Base-by-base conservation (phyloP, 2,888 invertebrate species). In the Dermolepida albohirtum region DNA sequence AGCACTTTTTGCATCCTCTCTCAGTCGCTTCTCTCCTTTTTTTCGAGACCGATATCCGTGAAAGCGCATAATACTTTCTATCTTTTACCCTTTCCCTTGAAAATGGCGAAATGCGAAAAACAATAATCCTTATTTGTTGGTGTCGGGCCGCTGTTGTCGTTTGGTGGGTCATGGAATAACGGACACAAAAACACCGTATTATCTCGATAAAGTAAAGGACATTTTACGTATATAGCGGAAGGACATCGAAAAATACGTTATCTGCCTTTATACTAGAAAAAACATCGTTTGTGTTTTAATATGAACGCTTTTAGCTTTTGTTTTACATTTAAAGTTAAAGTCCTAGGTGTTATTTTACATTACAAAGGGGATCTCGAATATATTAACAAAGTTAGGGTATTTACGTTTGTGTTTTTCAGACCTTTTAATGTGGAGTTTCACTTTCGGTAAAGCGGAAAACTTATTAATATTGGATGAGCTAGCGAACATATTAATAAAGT, bases 321-420 rank as follows among this genome's bases (percentile, higher is more conserved):
- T 52, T 52, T 52, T 52, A 34, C 29, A 34, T 14, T 52, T 52
- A 52, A 29, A 51, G 51, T 51, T 51, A 29, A 52, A 52, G 51
- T 52, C 51, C 29, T 52, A 52, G 51, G 51, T 52, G 51, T 52
- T 52, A 52, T 52, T 52, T 52, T 52, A 34, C 51, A 52, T 52
- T 34, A 34, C 51, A 52, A 52, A 52, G 14, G 51, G n/a, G 34
- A 52, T 34, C 29, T 29, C 14, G 34, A 34, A 52, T 39, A 29
- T 52, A 52, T 34, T 39, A 52, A 29, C 39, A 14, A n/a, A 52
- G 51, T 14, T 34, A 52, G 51, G 12, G 29, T 8, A 10, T 34
- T 52, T 50, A 12, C 51, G 14, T 52, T 52, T 29, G n/a, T 14
- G 34, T 52, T 52, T 34, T 52, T 52, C 10, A 7, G 34, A 7